Percentiles rank a stretch among this genome's conserved stretches.
phyloP scores from a whole-genome alignment of 2,888 invertebrate species.

The Nephrotoma appendiculata region DNA sequence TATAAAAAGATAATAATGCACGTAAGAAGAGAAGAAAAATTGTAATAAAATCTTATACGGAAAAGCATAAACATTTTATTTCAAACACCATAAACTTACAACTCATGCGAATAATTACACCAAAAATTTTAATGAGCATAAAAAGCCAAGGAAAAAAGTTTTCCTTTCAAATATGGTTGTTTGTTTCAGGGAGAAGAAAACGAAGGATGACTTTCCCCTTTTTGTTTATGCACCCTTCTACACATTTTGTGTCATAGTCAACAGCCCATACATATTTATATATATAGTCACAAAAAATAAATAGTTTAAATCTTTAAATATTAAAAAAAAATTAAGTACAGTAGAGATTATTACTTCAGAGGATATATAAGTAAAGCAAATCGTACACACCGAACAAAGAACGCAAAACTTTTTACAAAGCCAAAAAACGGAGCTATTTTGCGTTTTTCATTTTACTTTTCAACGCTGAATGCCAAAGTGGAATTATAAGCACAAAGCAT shows the following conservation, averaged over 20 bases:
- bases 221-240: not conserved
- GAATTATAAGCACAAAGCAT: not conserved
- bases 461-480: not conserved
- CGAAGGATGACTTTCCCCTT: not conserved
- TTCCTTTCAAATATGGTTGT: not conserved
- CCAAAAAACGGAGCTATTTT: not conserved
- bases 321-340: not conserved
- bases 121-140: conserved; percentile 1
- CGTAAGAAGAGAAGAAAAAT: not conserved
- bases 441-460: not conserved
- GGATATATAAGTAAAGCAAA: not conserved
- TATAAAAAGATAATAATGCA: not conserved
- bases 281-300: not conserved
- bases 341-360: not conserved
- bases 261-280: not conserved
- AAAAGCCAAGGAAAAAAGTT: not conserved
- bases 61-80: not conserved
- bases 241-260: not conserved
- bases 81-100: conserved; percentile 2
- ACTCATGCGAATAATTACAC: conserved; percentile 4
- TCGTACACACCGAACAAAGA: not conserved
- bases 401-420: not conserved
- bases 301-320: not conserved
- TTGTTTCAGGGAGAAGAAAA: not conserved
- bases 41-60: not conserved